Conservation (phyloP, 2,113 vertebrate species). For the Apistogramma diplotaenia region DNA sequence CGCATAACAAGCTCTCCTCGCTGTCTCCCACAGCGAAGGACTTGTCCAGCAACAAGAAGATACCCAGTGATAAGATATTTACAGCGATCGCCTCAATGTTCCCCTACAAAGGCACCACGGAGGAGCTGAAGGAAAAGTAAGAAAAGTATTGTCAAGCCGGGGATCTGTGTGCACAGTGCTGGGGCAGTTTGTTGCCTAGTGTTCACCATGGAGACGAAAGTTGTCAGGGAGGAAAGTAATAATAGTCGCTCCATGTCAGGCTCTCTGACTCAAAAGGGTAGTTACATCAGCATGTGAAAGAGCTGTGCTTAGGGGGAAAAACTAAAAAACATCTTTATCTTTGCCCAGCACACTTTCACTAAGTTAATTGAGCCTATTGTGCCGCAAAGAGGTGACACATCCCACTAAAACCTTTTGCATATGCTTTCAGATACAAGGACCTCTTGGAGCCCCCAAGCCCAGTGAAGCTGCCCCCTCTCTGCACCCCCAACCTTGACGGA, state of each 20-base stretch:
- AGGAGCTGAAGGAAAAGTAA: slow-evolving; percentile 98
- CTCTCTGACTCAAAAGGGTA: slow-evolving; percentile 39
- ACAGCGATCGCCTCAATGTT: slow-evolving; percentile 97
- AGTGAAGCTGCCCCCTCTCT: slow-evolving; percentile 89
- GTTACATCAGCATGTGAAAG: slow-evolving; percentile 59
- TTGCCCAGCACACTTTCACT: background rate
- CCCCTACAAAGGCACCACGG: slow-evolving; percentile 92
- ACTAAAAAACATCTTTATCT: background rate
- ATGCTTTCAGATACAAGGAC: slow-evolving; percentile 86
- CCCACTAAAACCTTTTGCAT: background rate
- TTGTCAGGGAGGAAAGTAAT: slow-evolving; percentile 54
- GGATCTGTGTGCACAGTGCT: slow-evolving; percentile 28
- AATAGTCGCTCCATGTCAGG: slow-evolving; percentile 54
- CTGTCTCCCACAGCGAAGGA: slow-evolving; percentile 79
- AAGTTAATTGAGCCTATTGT: background rate
- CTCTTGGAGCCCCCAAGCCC: slow-evolving; percentile 87
- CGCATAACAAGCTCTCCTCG: background rate
- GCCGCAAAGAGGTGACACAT: background rate
- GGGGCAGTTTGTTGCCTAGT: slow-evolving; percentile 59
- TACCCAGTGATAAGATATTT: slow-evolving; percentile 96
- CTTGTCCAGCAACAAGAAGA: slow-evolving; percentile 81
- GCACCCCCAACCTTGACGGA: slow-evolving; percentile 96
- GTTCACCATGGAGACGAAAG: slow-evolving; percentile 66
- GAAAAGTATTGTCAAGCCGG: slow-evolving; percentile 33
- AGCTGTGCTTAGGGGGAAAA: background rate